Evolutionary conservation across 1,140 invertebrate genomes (phyloP).

Genomic region (Achatina immaculata): DNA sequence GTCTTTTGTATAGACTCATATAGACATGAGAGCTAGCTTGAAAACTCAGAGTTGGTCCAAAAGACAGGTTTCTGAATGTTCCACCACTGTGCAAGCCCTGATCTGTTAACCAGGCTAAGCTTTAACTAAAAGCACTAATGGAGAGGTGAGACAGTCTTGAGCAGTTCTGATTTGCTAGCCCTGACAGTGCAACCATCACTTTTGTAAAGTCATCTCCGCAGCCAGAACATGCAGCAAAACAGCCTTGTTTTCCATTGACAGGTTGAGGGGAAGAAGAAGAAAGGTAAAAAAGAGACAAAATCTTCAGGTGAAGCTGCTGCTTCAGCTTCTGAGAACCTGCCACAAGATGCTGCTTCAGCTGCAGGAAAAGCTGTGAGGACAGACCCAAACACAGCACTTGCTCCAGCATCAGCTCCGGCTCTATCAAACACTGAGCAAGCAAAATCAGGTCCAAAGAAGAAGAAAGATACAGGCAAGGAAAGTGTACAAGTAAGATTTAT

Average conservation of each 20-base stretch:
- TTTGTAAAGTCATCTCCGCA: neutral
- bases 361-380: neutral
- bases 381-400: neutral
- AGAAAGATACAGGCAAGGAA: conserved; percentile 31
- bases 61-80: neutral
- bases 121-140: neutral
- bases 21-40: too few species aligned
- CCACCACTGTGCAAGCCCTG: neutral
- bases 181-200: neutral
- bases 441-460: conserved; percentile 38
- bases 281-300: conserved; percentile 39
- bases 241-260: neutral
- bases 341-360: conserved; percentile 11
- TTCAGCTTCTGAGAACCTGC: neutral
- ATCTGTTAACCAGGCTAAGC: neutral
- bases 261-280: conserved; percentile 35
- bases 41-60: too few species aligned
- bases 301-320: conserved; percentile 1
- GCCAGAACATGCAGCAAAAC: neutral
- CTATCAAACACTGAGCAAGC: neutral
- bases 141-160: too few species aligned
- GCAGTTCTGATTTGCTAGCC: neutral
- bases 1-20: too few species aligned
- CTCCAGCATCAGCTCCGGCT: neutral
- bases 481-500: neutral